phyloP scores from a whole-genome alignment of 2,888 invertebrate species.

The Chymomyza fuscimana region DNA sequence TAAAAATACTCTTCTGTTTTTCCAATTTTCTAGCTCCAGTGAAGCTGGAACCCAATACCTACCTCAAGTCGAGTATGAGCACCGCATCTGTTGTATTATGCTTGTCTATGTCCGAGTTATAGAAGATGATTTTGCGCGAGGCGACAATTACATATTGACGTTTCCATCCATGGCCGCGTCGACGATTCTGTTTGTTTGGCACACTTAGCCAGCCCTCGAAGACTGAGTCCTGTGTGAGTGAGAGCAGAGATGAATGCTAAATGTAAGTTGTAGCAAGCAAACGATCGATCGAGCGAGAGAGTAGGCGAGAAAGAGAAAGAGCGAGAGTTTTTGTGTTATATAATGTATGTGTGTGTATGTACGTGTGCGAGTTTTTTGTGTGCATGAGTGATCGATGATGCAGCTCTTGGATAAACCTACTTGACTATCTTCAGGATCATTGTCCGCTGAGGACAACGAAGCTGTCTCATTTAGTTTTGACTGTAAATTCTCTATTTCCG shows the following conservation, averaged over 20 bases:
- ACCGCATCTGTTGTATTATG: conserved; percentile 94
- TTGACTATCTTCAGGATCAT: conserved; percentile 87
- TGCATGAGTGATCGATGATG: background rate
- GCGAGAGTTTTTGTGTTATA: conserved; percentile 11
- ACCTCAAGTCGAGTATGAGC: conserved; percentile 97
- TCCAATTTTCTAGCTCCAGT: background rate
- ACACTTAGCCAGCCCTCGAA: conserved; percentile 98
- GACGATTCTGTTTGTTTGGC: conserved; percentile 96
- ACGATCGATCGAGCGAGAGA: conserved; percentile 27
- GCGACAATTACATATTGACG: conserved; percentile 98
- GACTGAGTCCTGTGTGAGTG: conserved; percentile 83
- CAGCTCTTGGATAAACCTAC: conserved; percentile 43
- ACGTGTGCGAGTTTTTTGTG: conserved; percentile 3
- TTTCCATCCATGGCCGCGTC: conserved; percentile 94
- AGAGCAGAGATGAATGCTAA: conserved; percentile 74
- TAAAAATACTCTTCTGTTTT: conserved; percentile 1
- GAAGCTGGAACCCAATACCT: conserved; percentile 65
- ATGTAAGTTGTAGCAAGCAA: conserved; percentile 40
- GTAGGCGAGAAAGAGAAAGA: conserved; percentile 19
- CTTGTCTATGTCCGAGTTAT: conserved; percentile 95
- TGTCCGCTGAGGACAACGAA: conserved; percentile 93
- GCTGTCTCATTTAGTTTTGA: conserved; percentile 94
- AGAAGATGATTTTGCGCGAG: conserved; percentile 97
- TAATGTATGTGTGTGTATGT: conserved; percentile 14
- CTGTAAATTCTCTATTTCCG: conserved; percentile 95